Evolutionary conservation across 2,888 invertebrate species (phyloP).

Genomic region (Rhimphoctona megacephalus): DNA sequence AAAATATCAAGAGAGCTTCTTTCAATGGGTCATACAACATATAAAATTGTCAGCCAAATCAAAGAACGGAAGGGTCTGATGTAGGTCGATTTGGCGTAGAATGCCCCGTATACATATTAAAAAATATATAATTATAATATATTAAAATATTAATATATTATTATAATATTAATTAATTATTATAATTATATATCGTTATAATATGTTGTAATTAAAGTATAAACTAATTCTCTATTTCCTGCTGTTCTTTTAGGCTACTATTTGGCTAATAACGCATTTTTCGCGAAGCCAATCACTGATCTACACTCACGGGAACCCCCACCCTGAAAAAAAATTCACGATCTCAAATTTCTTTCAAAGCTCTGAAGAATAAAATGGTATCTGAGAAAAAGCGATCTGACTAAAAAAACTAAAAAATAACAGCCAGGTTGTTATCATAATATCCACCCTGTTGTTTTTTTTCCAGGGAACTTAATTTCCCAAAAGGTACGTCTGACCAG

Average conservation of each 20-base stretch:
- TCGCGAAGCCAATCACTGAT: conserved; percentile 34
- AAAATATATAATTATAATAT: neutral
- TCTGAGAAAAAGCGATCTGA: neutral
- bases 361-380: neutral
- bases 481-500: conserved; percentile 49
- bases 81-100: too few relatives aligned
- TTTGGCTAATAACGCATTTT: conserved; percentile 46
- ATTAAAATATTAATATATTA: neutral
- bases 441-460: conserved; percentile 26
- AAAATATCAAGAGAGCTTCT: too few relatives aligned
- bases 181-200: conserved; percentile 10
- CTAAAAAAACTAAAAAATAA: conserved; percentile 17
- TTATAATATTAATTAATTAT: neutral
- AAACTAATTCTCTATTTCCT: conserved; percentile 45
- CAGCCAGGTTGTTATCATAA: conserved; percentile 1
- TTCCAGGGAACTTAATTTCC: conserved; percentile 5
- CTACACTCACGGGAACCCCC: conserved; percentile 25
- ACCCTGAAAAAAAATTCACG: neutral
- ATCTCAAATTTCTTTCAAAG: neutral
- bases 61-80: too few relatives aligned
- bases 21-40: too few relatives aligned
- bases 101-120: neutral
- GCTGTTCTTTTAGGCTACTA: conserved; percentile 47
- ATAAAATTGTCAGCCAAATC: too few relatives aligned
- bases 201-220: neutral